A percentile compares a stretch with the other conserved stretches of the same genome.
Evolutionary conservation across 2,888 invertebrate species (phyloP).

Genomic region (Thereva unica): DNA sequence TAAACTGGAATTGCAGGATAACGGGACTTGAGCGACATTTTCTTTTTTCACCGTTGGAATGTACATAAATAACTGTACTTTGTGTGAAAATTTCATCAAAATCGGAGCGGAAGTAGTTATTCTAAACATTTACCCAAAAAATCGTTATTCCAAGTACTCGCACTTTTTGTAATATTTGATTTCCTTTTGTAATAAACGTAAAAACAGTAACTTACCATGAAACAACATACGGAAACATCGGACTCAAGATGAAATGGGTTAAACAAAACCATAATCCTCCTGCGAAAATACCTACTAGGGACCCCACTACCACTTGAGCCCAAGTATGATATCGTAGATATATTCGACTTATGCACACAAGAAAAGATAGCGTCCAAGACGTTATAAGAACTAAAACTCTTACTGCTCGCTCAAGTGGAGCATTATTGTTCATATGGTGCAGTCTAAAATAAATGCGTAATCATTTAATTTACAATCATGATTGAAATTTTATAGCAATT

Average conservation of each 20-base stretch:
- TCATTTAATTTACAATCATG: conserved; percentile 22
- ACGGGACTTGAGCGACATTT: too few species aligned
- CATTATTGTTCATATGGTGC: conserved; percentile 80
- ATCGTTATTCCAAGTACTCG: too few species aligned
- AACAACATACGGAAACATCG: conserved; percentile 81
- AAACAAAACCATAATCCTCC: conserved; percentile 81
- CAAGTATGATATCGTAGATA: conserved; percentile 86
- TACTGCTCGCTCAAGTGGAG: conserved; percentile 75
- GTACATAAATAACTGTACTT: too few species aligned
- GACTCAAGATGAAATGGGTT: conserved; percentile 79
- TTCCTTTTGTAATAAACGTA: not conserved
- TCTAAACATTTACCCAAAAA: too few species aligned
- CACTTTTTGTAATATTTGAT: not conserved
- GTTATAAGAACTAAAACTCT: conserved; percentile 67
- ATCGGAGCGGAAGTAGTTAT: too few species aligned
- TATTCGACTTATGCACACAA: conserved; percentile 73
- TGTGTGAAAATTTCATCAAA: too few species aligned
- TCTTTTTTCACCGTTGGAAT: too few species aligned
- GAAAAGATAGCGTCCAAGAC: conserved; percentile 63
- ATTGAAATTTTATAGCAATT: conserved; percentile 45
- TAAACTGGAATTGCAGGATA: too few species aligned
- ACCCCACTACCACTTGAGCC: conserved; percentile 80
- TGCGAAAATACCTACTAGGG: conserved; percentile 71
- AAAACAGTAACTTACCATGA: conserved; percentile 70
- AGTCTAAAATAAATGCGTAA: conserved; percentile 63